These are phyloP conservation scores for Catharus ustulatus DNA, from an alignment of 2,797 vertebrate genomes.

Conservation along the genomic window DNA sequence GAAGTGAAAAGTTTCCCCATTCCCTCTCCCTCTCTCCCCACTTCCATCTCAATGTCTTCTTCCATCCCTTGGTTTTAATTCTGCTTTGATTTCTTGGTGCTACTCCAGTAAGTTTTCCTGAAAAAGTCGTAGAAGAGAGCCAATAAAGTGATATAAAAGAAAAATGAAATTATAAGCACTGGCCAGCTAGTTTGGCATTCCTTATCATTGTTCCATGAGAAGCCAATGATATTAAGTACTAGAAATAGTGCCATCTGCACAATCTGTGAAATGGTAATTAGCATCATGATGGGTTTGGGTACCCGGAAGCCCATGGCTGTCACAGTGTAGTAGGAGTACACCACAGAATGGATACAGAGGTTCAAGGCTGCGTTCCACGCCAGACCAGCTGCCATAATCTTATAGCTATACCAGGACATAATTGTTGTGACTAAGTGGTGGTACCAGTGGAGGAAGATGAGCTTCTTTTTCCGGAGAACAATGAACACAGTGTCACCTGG, in stretches of 20 bases:
- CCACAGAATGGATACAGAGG: background rate
- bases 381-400: fast-evolving
- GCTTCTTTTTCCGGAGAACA: slow-evolving; percentile 22
- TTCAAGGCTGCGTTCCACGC: background rate
- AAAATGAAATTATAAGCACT: fast-evolving
- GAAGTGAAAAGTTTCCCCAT: background rate
- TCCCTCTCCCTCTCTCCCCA: background rate
- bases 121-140: background rate
- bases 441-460: background rate
- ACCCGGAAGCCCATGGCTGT: background rate
- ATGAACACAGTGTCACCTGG: slow-evolving; percentile 2
- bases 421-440: fast-evolving
- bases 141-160: background rate
- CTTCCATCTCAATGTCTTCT: background rate
- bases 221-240: fast-evolving
- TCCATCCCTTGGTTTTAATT: background rate
- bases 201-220: background rate
- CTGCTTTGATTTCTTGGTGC: background rate
- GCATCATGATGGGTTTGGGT: background rate
- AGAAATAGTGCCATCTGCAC: background rate
- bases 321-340: background rate
- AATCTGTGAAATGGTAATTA: background rate
- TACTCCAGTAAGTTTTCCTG: background rate
- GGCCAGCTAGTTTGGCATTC: fast-evolving
- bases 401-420: fast-evolving